Evolutionary conservation across 1,140 invertebrate genomes (phyloP).

Genomic region (Agrilus planipennis): DNA sequence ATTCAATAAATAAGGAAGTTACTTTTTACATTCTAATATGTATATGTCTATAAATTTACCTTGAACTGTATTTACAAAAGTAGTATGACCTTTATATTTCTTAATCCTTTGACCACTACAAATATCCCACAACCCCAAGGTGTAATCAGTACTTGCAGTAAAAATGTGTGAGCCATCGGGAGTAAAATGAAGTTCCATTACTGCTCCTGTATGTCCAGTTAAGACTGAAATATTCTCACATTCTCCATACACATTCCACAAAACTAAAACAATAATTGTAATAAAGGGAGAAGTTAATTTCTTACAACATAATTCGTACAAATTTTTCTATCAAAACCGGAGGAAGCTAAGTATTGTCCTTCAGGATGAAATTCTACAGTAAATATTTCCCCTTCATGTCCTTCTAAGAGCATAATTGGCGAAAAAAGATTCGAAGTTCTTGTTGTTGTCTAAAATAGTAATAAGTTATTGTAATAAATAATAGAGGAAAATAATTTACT

Average conservation of each 20-base stretch:
- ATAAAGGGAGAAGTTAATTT: slow-evolving; percentile 3
- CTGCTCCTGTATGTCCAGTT: slow-evolving; percentile 89
- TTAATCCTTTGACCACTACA: slow-evolving; percentile 75
- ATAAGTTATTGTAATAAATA: not conserved
- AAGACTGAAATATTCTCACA: slow-evolving; percentile 94
- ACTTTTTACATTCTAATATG: slow-evolving; percentile 6
- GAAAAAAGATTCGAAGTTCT: slow-evolving; percentile 81
- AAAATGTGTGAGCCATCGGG: slow-evolving; percentile 85
- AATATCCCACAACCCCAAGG: slow-evolving; percentile 91
- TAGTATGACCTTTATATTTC: slow-evolving; percentile 83
- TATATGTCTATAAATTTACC: slow-evolving; percentile 17
- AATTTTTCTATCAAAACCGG: slow-evolving; percentile 94
- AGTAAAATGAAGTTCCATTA: slow-evolving; percentile 94
- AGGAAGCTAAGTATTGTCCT: slow-evolving; percentile 84
- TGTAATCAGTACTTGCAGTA: slow-evolving; percentile 90
- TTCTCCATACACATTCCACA: slow-evolving; percentile 97
- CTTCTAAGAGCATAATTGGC: slow-evolving; percentile 94
- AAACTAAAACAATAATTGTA: slow-evolving; percentile 46
- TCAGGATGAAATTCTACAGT: slow-evolving; percentile 91
- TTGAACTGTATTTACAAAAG: slow-evolving; percentile 79
- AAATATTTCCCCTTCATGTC: slow-evolving; percentile 95
- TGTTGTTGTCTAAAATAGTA: slow-evolving; percentile 39
- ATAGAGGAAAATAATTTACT: not conserved
- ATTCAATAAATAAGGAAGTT: slow-evolving; percentile 1
- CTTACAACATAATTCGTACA: slow-evolving; percentile 52